Evolutionary conservation across 2,888 invertebrate species (phyloP).

Genomic region (Furcula furcula): DNA sequence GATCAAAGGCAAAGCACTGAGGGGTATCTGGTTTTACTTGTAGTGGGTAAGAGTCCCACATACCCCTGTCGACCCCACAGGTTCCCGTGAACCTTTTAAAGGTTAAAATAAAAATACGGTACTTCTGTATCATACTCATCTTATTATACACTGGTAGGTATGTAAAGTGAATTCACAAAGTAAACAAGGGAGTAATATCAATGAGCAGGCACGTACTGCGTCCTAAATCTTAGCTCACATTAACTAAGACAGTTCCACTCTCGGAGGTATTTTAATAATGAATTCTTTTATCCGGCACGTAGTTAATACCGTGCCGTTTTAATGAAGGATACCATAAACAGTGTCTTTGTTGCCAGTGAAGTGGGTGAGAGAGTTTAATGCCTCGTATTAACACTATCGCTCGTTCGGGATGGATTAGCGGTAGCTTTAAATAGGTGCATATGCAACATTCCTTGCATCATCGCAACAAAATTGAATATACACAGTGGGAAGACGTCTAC

Average conservation of each 20-base stretch:
- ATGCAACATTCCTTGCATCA: conserved; percentile 22
- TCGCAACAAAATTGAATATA: conserved; percentile 3
- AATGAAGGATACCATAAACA: conserved; percentile 67
- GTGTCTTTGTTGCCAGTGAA: conserved; percentile 47
- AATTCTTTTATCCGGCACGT: conserved; percentile 69
- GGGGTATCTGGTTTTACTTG: too few species aligned
- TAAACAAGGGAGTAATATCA: conserved; percentile 39
- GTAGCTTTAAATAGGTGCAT: conserved; percentile 35
- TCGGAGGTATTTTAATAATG: conserved; percentile 73
- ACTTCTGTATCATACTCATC: too few species aligned
- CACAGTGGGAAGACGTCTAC: too few species aligned
- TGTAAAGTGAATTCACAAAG: conserved; percentile 20
- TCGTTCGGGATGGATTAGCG: conserved; percentile 42
- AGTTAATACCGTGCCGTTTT: conserved; percentile 62
- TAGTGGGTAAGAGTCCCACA: too few species aligned
- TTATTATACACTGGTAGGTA: too few species aligned
- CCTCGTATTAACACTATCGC: conserved; percentile 44
- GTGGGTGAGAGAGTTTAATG: conserved; percentile 33
- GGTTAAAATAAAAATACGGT: too few species aligned
- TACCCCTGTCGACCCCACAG: too few species aligned
- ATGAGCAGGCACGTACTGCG: conserved; percentile 64
- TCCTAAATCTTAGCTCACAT: conserved; percentile 70
- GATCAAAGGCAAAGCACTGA: too few species aligned
- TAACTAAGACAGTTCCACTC: conserved; percentile 64
- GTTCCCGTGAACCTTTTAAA: too few species aligned